Conservation (phyloP, 1,140 invertebrate species). For the Rhynchophorus ferrugineus region DNA sequence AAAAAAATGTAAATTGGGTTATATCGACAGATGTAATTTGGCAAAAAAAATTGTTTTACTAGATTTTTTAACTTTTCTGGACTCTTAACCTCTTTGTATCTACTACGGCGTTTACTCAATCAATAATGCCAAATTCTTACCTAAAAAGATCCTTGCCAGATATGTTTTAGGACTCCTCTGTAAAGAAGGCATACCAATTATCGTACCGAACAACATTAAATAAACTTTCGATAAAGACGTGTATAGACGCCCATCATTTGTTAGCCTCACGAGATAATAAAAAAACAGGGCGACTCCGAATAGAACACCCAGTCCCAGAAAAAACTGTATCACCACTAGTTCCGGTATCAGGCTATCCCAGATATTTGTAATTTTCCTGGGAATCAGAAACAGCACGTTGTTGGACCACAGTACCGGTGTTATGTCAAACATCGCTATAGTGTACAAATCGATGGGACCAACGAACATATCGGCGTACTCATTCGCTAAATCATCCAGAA, state of each 20-base stretch:
- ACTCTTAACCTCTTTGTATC: too few relatives aligned
- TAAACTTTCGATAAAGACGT: neutral
- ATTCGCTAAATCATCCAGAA: neutral
- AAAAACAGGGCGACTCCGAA: neutral
- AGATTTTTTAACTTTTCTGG: too few relatives aligned
- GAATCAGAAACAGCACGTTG: neutral
- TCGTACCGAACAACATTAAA: neutral
- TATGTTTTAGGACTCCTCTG: neutral
- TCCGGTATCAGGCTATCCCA: neutral
- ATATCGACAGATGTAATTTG: too few relatives aligned
- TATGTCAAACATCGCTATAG: neutral
- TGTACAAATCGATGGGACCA: neutral
- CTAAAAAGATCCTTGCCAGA: neutral
- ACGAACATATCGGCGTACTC: neutral
- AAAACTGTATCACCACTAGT: neutral
- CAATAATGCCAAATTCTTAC: neutral
- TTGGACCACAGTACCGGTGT: neutral
- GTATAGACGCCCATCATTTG: neutral
- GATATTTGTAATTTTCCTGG: neutral
- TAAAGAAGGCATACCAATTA: neutral
- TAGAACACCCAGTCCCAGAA: neutral
- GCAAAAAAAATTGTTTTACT: too few relatives aligned
- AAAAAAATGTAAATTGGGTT: too few relatives aligned
- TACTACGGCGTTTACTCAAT: too few relatives aligned
- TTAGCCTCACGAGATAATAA: neutral